Conservation (phyloP, 2,113 vertebrate species). For the Saccopteryx leptura region DNA sequence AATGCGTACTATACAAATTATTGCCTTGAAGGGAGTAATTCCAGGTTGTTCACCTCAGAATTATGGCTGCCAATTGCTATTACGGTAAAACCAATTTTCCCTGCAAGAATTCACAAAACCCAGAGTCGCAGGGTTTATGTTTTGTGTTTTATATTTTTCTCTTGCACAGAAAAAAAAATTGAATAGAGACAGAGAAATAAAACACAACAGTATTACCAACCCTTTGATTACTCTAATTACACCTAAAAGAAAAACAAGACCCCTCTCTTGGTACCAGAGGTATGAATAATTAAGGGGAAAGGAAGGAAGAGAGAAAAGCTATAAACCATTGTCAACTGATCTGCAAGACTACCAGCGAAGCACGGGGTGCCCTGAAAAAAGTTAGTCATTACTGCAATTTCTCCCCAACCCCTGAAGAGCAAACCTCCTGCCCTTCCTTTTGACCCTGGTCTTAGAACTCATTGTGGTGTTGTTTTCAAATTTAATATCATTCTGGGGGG, state of each 20-base stretch:
- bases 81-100: conserved; percentile 85
- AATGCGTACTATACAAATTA: conserved; percentile 78
- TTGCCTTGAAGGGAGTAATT: conserved; percentile 79
- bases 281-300: conserved; percentile 90
- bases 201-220: conserved; percentile 78
- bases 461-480: conserved; percentile 66
- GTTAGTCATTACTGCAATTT: conserved; percentile 26
- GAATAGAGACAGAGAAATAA: conserved; percentile 63
- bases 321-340: conserved; percentile 60
- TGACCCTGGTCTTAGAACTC: conserved; percentile 60
- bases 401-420: neutral
- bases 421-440: conserved; percentile 37
- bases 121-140: conserved; percentile 63
- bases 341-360: conserved; percentile 55
- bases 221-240: conserved; percentile 90
- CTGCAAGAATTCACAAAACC: conserved; percentile 82
- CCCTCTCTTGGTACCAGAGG: conserved; percentile 78
- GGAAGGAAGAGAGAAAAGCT: conserved; percentile 84
- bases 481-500: conserved; percentile 33
- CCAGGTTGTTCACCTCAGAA: conserved; percentile 86
- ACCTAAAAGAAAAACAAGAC: conserved; percentile 88
- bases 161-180: conserved; percentile 1
- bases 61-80: conserved; percentile 76
- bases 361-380: conserved; percentile 62
- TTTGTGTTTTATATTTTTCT: conserved; percentile 71